These are phyloP conservation scores for Serranus cabrilla DNA, from an alignment of 2,797 vertebrate species.

Conservation along the genomic window DNA sequence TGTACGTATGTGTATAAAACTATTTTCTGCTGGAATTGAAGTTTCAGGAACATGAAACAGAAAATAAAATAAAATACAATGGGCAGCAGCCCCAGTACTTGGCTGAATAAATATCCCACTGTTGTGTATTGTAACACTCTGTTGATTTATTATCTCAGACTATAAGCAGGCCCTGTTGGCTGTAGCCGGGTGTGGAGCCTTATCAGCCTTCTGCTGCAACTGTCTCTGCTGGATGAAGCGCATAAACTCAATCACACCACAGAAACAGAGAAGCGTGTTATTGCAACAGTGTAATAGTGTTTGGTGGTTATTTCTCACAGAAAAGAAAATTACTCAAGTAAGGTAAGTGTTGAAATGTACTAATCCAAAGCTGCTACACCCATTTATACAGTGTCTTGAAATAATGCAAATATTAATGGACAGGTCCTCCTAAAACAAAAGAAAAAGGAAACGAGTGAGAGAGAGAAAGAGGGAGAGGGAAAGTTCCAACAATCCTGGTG, in stretches of 20 bases:
- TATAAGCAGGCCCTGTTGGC: slow-evolving; percentile 71
- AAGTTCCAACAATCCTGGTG: slow-evolving; percentile 9
- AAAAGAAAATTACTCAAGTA: slow-evolving; percentile 70
- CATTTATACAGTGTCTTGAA: no score
- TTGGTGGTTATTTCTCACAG: slow-evolving; percentile 58
- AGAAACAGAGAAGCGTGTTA: slow-evolving; percentile 3
- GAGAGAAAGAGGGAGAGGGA: slow-evolving; percentile 13
- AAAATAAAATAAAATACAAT: no score
- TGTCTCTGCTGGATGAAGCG: slow-evolving; percentile 70
- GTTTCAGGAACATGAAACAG: not conserved
- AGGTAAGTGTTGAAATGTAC: slow-evolving; percentile 73
- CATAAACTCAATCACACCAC: slow-evolving; percentile 46
- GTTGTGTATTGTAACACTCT: not conserved
- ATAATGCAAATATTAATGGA: no score
- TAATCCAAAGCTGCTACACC: slow-evolving; percentile 36
- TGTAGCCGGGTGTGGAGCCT: slow-evolving; percentile 56
- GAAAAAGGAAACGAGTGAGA: not conserved
- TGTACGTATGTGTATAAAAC: not conserved
- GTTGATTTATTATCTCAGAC: slow-evolving; percentile 44
- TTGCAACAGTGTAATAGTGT: slow-evolving; percentile 31
- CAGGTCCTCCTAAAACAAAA: not conserved
- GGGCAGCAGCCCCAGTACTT: not conserved
- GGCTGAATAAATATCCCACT: not conserved
- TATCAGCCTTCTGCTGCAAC: slow-evolving; percentile 62
- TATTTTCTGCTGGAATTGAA: not conserved